Evolutionary conservation across 2,113 vertebrate species (phyloP).

Genomic region (Xyrauchen texanus): DNA sequence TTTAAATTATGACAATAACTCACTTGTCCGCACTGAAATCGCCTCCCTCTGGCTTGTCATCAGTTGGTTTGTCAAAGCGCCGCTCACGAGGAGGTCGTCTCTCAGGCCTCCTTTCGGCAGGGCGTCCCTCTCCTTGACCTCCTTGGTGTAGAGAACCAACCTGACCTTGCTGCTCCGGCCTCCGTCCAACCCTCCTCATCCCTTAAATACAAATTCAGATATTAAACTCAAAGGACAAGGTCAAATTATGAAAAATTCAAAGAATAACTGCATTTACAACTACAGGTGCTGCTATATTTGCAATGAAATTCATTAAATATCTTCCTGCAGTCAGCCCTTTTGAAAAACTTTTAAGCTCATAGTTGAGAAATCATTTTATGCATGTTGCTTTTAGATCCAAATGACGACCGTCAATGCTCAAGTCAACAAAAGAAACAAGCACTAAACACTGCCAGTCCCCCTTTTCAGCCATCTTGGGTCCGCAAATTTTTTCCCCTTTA

Average conservation of each 20-base stretch:
- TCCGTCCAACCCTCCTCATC: constrained; percentile 91
- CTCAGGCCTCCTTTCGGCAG: constrained; percentile 87
- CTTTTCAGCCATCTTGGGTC: no score
- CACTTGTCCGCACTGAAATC: constrained; percentile 95
- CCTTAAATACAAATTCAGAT: constrained; percentile 69
- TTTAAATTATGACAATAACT: constrained; percentile 50
- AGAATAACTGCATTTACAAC: no score
- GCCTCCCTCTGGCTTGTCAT: constrained; percentile 89
- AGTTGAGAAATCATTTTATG: no score
- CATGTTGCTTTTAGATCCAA: no score
- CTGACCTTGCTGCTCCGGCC: constrained; percentile 84
- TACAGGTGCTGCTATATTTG: no score
- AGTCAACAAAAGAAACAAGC: no score
- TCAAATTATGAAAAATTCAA: neutral
- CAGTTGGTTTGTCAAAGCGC: constrained; percentile 87
- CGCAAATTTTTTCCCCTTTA: no score
- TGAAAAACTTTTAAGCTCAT: no score
- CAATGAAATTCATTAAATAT: no score
- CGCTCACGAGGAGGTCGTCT: constrained; percentile 92
- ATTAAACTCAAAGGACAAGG: neutral
- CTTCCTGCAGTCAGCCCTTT: no score
- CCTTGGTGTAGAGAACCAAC: constrained; percentile 71
- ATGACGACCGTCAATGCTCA: no score
- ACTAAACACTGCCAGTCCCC: no score
- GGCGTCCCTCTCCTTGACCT: constrained; percentile 86